phyloP scores from a whole-genome alignment of 2,888 invertebrate genomes.

The Neria commutata region DNA sequence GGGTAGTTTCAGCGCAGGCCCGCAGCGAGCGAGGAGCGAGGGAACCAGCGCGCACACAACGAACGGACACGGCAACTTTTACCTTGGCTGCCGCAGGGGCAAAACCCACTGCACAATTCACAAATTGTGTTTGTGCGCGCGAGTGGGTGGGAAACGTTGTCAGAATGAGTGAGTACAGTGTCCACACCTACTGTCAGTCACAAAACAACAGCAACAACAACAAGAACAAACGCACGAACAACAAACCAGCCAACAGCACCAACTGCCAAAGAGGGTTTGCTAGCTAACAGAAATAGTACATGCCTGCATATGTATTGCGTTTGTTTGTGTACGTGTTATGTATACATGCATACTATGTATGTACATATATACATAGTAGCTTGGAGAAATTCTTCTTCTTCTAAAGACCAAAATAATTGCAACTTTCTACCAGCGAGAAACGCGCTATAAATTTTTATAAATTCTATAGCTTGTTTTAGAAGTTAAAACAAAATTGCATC shows the following conservation, averaged over 20 bases:
- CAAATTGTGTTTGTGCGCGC: slow-evolving; percentile 52
- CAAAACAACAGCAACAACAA: slow-evolving; percentile 28
- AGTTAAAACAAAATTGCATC: too few relatives aligned
- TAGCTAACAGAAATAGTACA: not conserved
- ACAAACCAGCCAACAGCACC: too few relatives aligned
- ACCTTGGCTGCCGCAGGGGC: slow-evolving; percentile 52
- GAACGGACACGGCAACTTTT: slow-evolving; percentile 40
- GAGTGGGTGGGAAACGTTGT: slow-evolving; percentile 57
- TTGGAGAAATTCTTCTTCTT: too few relatives aligned
- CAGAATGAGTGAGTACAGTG: slow-evolving; percentile 59
- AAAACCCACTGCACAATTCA: slow-evolving; percentile 55
- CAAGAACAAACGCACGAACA: slow-evolving; percentile 1
- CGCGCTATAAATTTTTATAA: too few relatives aligned
- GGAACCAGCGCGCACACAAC: slow-evolving; percentile 35
- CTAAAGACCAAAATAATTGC: too few relatives aligned
- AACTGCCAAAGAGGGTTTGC: not conserved
- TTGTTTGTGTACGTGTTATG: too few relatives aligned
- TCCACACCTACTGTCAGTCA: slow-evolving; percentile 60
- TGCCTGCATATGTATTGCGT: not conserved
- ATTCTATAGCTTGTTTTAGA: too few relatives aligned
- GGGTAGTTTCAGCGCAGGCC: not conserved
- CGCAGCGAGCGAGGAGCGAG: slow-evolving; percentile 7
- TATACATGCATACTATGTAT: too few relatives aligned
- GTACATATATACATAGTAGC: too few relatives aligned
- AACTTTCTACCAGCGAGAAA: too few relatives aligned